phyloP scores from a whole-genome alignment of 2,888 invertebrate genomes.

The Rhynchonema sp. region DNA sequence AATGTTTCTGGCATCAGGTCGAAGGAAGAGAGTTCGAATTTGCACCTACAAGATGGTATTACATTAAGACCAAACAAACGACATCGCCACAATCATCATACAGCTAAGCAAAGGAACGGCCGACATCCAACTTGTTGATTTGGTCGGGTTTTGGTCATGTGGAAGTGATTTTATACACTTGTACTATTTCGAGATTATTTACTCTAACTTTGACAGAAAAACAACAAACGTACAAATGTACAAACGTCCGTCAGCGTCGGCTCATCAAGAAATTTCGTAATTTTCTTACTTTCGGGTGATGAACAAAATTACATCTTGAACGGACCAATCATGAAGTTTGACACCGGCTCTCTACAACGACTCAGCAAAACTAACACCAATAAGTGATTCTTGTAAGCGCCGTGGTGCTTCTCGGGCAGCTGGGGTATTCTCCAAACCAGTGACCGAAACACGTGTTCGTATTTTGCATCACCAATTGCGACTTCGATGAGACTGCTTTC shows the following conservation, averaged over 20 bases:
- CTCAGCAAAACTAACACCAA: constrained; percentile 37
- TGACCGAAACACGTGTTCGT: constrained; percentile 81
- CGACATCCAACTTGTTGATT: no score
- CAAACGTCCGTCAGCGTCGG: no score
- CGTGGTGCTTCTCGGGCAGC: constrained; percentile 94
- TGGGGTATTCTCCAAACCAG: constrained; percentile 96
- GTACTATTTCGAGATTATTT: no score
- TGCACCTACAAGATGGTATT: constrained; percentile 39
- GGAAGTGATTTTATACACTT: no score
- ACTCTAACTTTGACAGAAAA: no score
- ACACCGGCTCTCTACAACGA: no score
- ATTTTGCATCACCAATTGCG: constrained; percentile 80
- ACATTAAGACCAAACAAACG: neutral
- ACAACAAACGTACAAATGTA: no score
- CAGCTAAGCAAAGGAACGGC: neutral
- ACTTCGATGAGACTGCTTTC: constrained; percentile 83
- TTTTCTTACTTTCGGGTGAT: no score
- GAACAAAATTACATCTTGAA: no score
- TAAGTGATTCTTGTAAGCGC: constrained; percentile 92
- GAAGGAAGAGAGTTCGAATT: constrained; percentile 82
- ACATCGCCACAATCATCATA: neutral
- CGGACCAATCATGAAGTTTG: no score
- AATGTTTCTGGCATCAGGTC: constrained; percentile 88
- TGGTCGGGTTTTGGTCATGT: no score
- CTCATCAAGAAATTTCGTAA: no score